Conservation (phyloP, 2,888 invertebrate species). For the Pachycephus smyrnensis region DNA sequence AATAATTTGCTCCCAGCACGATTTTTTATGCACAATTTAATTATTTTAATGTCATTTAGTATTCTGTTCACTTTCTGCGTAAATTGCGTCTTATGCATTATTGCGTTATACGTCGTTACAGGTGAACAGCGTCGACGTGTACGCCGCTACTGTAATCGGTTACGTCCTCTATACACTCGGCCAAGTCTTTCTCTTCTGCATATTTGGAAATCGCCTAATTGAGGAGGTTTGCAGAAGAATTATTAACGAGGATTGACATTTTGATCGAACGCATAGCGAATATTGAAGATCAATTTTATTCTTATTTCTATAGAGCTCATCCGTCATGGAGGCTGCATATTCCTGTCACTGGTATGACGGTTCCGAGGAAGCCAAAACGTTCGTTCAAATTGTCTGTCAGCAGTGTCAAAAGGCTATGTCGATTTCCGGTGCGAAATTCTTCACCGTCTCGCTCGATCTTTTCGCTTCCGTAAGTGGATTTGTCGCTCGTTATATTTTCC, state of each 20-base stretch:
- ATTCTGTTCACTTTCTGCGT: neutral
- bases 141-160: slow-evolving; percentile 83
- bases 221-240: slow-evolving; percentile 76
- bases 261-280: neutral
- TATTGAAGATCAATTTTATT: slow-evolving; percentile 3
- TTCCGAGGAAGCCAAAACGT: slow-evolving; percentile 90
- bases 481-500: neutral
- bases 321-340: slow-evolving; percentile 92
- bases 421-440: slow-evolving; percentile 90
- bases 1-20: neutral
- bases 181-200: slow-evolving; percentile 89
- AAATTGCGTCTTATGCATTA: neutral
- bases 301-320: slow-evolving; percentile 77
- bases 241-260: slow-evolving; percentile 5
- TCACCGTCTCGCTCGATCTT: slow-evolving; percentile 87
- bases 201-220: slow-evolving; percentile 87
- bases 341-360: slow-evolving; percentile 93
- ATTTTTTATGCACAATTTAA: neutral
- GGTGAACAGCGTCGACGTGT: slow-evolving; percentile 82
- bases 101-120: slow-evolving; percentile 51
- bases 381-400: slow-evolving; percentile 91
- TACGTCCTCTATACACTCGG: slow-evolving; percentile 84
- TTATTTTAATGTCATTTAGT: neutral
- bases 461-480: slow-evolving; percentile 82
- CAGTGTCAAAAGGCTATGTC: slow-evolving; percentile 92